A percentile compares a stretch with the other conserved stretches of the same genome.
These are phyloP conservation scores for Siniperca undulata DNA, from an alignment of 2,797 vertebrate species.

Conservation along the genomic window DNA sequence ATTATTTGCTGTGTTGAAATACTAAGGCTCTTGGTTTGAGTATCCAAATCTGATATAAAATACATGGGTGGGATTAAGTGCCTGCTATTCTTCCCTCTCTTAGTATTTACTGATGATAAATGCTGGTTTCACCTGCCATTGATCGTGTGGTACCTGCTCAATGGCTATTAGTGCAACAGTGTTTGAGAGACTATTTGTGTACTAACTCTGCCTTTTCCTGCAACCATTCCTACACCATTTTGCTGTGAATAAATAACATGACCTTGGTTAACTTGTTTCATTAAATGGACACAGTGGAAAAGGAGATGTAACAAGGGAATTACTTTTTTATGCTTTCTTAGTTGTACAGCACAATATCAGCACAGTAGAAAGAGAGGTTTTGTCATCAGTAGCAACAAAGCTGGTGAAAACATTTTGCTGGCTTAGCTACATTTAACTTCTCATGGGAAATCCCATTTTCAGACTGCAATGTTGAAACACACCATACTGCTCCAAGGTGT, in stretches of 20 bases:
- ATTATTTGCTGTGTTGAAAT: conserved; percentile 2
- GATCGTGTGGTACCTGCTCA: conserved; percentile 11
- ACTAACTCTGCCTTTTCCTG: conserved; percentile 22
- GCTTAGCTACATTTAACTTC: conserved; percentile 67
- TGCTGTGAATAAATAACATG: conserved; percentile 43
- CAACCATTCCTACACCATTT: conserved; percentile 17
- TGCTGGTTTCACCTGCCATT: conserved; percentile 9
- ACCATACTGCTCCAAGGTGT: conserved; percentile 62
- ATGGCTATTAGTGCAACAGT: conserved; percentile 13
- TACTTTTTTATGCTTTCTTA: conserved; percentile 11
- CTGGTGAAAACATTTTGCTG: conserved; percentile 57
- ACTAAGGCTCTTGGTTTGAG: conserved; percentile 16
- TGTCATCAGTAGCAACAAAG: conserved; percentile 42
- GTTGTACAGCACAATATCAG: conserved; percentile 25
- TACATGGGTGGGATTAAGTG: neutral
- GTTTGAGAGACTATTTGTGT: conserved; percentile 35
- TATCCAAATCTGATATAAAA: conserved; percentile 17
- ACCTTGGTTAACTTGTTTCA: conserved; percentile 61
- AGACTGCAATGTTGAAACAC: conserved; percentile 64
- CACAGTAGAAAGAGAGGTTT: conserved; percentile 33
- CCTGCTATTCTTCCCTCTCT: neutral
- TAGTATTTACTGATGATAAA: neutral
- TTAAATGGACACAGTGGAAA: conserved; percentile 40
- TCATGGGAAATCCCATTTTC: conserved; percentile 73
- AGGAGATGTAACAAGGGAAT: conserved; percentile 22